Evolutionary conservation across 2,797 vertebrate species (phyloP).

Genomic region (Argyrosomus regius): DNA sequence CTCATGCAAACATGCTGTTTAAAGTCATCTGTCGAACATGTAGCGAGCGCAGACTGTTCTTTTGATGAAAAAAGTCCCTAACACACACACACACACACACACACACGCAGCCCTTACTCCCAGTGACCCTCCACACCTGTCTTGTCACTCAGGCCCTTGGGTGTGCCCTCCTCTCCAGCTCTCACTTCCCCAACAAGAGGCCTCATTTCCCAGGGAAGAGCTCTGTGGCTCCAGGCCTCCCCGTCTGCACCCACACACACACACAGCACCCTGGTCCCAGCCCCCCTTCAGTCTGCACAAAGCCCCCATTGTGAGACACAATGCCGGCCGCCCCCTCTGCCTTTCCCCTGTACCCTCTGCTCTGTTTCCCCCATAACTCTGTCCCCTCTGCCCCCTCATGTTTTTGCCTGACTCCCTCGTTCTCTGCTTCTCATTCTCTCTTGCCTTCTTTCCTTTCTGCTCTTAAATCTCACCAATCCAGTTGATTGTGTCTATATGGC

Average conservation of each 20-base stretch:
- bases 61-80: conserved; percentile 26
- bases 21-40: conserved; percentile 46
- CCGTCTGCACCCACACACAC: conserved; percentile 36
- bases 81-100: conserved; percentile 16
- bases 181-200: conserved; percentile 62
- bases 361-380: conserved; percentile 60
- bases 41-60: conserved; percentile 15
- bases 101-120: background rate
- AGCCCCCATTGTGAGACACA: conserved; percentile 82
- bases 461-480: conserved; percentile 25
- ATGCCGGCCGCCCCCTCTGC: conserved; percentile 75
- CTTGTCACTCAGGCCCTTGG: conserved; percentile 73
- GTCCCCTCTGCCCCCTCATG: conserved; percentile 50
- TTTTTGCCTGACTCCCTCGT: conserved; percentile 45
- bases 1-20: conserved; percentile 22
- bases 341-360: conserved; percentile 68
- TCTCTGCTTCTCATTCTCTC: conserved; percentile 26
- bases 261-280: conserved; percentile 64
- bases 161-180: conserved; percentile 48
- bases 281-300: conserved; percentile 79
- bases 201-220: conserved; percentile 75
- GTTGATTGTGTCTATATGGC: conserved; percentile 1
- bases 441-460: conserved; percentile 11
- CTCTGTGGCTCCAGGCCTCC: conserved; percentile 55
- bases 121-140: conserved; percentile 73